These are phyloP conservation scores for Bradypus variegatus DNA, from an alignment of 2,797 vertebrate genomes.

Conservation along the genomic window DNA sequence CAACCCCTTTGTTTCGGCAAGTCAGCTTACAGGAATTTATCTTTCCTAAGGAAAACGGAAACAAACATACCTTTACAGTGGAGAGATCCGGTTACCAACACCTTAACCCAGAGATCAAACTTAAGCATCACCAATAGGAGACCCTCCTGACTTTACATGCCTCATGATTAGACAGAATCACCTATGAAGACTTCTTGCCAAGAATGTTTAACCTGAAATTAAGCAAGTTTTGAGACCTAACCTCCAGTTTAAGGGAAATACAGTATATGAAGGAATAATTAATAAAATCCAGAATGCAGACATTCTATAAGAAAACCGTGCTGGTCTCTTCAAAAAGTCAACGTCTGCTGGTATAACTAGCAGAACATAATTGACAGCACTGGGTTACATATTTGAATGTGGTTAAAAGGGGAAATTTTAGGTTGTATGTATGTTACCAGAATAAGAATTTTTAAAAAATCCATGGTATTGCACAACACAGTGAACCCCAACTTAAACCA, in stretches of 20 bases:
- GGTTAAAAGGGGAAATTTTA: too few relatives aligned
- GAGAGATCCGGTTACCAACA: not conserved
- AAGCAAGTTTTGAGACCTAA: not conserved
- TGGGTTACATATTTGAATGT: too few relatives aligned
- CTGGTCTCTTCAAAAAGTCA: not conserved
- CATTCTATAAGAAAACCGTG: not conserved
- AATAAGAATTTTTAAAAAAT: too few relatives aligned
- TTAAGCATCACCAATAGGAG: not conserved
- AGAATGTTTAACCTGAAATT: not conserved
- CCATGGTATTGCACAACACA: too few relatives aligned
- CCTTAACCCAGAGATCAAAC: not conserved
- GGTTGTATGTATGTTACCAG: too few relatives aligned
- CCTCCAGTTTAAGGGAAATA: not conserved
- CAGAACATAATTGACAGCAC: too few relatives aligned
- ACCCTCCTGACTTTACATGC: not conserved
- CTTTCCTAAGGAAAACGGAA: not conserved
- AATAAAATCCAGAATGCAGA: not conserved
- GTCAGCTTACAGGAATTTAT: not conserved
- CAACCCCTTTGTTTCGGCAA: not conserved
- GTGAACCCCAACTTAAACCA: too few relatives aligned
- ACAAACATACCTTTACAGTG: not conserved
- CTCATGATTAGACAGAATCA: not conserved
- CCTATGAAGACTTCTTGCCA: not conserved
- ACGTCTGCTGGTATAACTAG: too few relatives aligned
- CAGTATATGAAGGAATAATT: not conserved